A percentile compares a stretch with the other conserved stretches of the same genome.
Conservation (phyloP, 1,140 invertebrate genomes). For the Apocrypta bakeri region DNA sequence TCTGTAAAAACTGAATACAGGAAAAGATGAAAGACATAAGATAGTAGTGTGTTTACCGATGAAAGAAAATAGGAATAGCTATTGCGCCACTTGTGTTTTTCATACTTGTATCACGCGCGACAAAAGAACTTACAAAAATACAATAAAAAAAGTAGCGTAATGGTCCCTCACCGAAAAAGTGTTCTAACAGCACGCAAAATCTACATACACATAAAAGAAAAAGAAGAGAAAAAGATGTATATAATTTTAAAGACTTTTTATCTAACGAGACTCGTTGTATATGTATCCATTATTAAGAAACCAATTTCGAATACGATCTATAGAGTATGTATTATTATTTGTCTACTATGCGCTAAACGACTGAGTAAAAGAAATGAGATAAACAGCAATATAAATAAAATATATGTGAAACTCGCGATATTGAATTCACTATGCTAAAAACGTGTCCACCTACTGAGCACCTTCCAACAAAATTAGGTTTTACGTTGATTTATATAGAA, state of each 20-base stretch:
- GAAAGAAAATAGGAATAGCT: neutral
- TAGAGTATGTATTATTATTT: neutral
- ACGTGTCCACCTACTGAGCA: slow-evolving; percentile 42
- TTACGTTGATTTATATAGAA: neutral
- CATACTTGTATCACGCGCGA: neutral
- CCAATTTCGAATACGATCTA: neutral
- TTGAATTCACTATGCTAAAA: slow-evolving; percentile 34
- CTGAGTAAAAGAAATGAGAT: neutral
- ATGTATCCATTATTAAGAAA: neutral
- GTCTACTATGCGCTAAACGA: neutral
- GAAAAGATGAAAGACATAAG: slow-evolving; percentile 8
- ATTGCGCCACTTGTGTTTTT: neutral
- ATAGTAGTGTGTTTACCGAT: neutral
- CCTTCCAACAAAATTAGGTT: neutral
- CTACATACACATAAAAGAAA: slow-evolving; percentile 2
- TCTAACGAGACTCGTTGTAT: neutral
- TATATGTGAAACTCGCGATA: neutral
- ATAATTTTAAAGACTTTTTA: slow-evolving; percentile 6
- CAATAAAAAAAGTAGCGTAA: slow-evolving; percentile 11
- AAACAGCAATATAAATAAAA: slow-evolving; percentile 31
- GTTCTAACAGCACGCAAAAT: neutral
- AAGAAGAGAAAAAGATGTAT: neutral
- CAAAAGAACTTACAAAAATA: neutral
- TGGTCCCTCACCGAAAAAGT: slow-evolving; percentile 27
- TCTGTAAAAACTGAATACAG: neutral